Base-by-base conservation (phyloP, 2,797 vertebrate genomes). In the Falco biarmicus region DNA sequence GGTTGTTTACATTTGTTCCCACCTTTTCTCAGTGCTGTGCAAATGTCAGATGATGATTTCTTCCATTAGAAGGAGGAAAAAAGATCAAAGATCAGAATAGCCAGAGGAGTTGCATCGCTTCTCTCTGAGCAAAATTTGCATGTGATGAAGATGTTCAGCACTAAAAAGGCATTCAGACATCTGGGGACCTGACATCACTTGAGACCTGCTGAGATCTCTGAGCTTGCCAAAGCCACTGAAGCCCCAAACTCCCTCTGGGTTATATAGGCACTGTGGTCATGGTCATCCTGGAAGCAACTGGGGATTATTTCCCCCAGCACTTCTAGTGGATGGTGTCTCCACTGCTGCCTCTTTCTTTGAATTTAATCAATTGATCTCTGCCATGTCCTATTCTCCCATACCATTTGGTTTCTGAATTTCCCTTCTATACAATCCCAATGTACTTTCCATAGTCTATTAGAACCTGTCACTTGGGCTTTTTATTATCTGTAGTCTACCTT, bases 71-170 rank as follows among this genome's bases (percentile, higher is more conserved):
- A 77, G 12, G 15, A 57, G 29, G 18, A 37, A 74, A 74, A 83
- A 82, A 15, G 8, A 45, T 69, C 57, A 83, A 82, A 15, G 8
- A 45, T 69, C 57, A 39, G 54, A 59, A 28, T 26, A 75, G 2
- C 34, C n/a, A 71, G 13, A 68, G n/a, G 4, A 65, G 20, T 47
- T 66, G 13, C 16, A 41, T 39, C 11, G 19, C 74, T 83, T 87
- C 78, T 87, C 5, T 41, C 13, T 37, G 11, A 20, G 6, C 79
- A 54, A 82, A 93, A 68, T 53, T 82, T 18, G 39, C 0, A 0
- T 21, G 1, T 24, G 15, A 78, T 47, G 14, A 73, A 73, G 21
- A 34, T 51, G 54, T 16, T 28, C 0, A 0, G 11, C 63, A 56
- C 16, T 37, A 17, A 78, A 65, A 54, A 29, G 7, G 3, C 14